Evolutionary conservation across 2,113 vertebrate genomes (phyloP), one percentile per base, ranked within the genome.

Genomic region (Aphyosemion australe): DNA sequence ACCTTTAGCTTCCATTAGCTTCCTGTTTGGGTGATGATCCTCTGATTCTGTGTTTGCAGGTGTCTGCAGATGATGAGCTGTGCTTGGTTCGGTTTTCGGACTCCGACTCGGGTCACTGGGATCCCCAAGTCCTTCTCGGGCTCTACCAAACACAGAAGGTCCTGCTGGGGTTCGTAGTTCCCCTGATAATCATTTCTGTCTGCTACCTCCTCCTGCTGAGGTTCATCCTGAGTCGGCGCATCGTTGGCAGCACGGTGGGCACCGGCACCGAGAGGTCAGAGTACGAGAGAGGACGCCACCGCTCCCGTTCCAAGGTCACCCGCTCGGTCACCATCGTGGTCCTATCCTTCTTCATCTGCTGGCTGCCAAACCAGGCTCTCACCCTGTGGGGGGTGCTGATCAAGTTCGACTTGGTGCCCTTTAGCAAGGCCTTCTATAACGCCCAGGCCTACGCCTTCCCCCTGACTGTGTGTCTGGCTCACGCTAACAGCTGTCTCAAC

Each of bases 311-410:
- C 75, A 92, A 89, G 76, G 88, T 94, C 65, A 94, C 93, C 48
- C 88, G 84, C 63, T 94, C 92, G 0, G 87, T 94, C 60, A 91
- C 90, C 60, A 84, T 94, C 3, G 90, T 94, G 8, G 92, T 94
- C 8, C 76, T 94, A 18, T 91, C 92, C 49, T 94, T 94, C 65
- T 94, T 94, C 77, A 13, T 94, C 59, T 94, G 94, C 80, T 94
- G 94, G 93, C 90, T 94, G 61, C 94, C 94, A 41, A 94, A 94
- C 74, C 94, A 94, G 70, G 93, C 94, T 0, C 85, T 93, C 59
- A 94, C 92, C 6, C 64, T 93, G 43, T 94, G 94, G 94, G 92
- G 94, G 1, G 90, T 93, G 54, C 72, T 94, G 3, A 93, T 94
- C 65, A 94, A 94, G 69, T 93, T 93, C 21, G 92, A 94, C 80